These are phyloP conservation scores for Helarctos malayanus DNA, from an alignment of 2,797 vertebrate genomes.

Conservation along the genomic window DNA sequence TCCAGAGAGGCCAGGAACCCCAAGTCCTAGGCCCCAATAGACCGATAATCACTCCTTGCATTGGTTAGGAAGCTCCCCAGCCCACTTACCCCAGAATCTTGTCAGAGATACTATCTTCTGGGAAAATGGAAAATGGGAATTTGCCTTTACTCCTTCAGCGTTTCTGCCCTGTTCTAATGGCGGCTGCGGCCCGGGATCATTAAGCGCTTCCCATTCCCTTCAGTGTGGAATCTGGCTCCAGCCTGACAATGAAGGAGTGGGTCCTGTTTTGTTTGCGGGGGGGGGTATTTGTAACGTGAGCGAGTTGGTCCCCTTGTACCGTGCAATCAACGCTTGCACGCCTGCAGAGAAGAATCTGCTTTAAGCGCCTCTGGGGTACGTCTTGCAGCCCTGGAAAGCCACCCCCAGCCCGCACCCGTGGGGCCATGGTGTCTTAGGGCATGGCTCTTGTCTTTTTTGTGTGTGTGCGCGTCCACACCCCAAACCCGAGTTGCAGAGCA, in stretches of 20 bases:
- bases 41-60: background rate
- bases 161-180: background rate
- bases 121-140: rapidly evolving
- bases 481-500: background rate
- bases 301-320: background rate
- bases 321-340: background rate
- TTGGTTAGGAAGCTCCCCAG: background rate
- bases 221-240: background rate
- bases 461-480: rapidly evolving
- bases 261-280: background rate
- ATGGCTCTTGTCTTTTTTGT: background rate
- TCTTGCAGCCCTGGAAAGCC: background rate
- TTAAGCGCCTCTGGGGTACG: background rate
- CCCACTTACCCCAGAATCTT: background rate
- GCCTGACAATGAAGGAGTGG: background rate
- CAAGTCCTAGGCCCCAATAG: rapidly evolving
- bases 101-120: background rate
- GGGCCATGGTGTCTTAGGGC: background rate
- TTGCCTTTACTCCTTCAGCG: background rate
- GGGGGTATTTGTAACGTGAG: background rate
- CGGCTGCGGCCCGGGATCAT: background rate
- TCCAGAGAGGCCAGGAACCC: background rate
- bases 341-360: background rate
- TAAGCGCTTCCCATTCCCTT: background rate
- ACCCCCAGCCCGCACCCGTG: background rate